phyloP scores from a whole-genome alignment of 2,888 invertebrate species.

The Eristalis pertinax region DNA sequence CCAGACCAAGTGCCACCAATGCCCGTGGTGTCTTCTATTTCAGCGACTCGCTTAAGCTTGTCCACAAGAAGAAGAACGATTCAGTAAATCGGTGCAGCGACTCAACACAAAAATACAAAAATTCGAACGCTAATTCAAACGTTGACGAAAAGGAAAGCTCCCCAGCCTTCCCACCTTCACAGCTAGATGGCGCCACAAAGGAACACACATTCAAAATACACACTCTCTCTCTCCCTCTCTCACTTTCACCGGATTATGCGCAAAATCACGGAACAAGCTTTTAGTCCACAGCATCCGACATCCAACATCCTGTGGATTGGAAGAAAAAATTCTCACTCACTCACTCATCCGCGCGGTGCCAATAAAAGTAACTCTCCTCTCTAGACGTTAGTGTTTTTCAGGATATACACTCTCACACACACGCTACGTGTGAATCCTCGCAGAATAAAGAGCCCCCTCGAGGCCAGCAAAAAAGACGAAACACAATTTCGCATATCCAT shows the following conservation, averaged over 20 bases:
- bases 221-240: neutral
- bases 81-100: too few relatives aligned
- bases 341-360: slow-evolving; percentile 62
- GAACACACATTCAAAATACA: neutral
- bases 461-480: neutral
- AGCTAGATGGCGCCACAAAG: slow-evolving; percentile 45
- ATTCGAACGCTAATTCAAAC: neutral
- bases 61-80: too few relatives aligned
- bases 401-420: slow-evolving; percentile 21
- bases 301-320: slow-evolving; percentile 60
- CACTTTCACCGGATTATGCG: slow-evolving; percentile 20
- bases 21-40: too few relatives aligned
- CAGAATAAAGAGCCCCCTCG: neutral
- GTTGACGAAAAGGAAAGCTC: neutral
- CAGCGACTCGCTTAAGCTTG: too few relatives aligned
- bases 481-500: slow-evolving; percentile 45
- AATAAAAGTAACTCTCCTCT: slow-evolving; percentile 62
- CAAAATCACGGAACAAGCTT: slow-evolving; percentile 50
- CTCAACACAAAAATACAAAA: too few relatives aligned
- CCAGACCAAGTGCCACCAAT: too few relatives aligned
- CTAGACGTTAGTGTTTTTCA: slow-evolving; percentile 32
- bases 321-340: slow-evolving; percentile 46
- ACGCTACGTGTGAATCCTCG: slow-evolving; percentile 26
- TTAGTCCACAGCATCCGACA: slow-evolving; percentile 63
- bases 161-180: neutral